Evolutionary conservation across 2,113 vertebrate genomes (phyloP), one percentile per base, ranked within the genome.

Genomic region (Paramisgurnus dabryanus): DNA sequence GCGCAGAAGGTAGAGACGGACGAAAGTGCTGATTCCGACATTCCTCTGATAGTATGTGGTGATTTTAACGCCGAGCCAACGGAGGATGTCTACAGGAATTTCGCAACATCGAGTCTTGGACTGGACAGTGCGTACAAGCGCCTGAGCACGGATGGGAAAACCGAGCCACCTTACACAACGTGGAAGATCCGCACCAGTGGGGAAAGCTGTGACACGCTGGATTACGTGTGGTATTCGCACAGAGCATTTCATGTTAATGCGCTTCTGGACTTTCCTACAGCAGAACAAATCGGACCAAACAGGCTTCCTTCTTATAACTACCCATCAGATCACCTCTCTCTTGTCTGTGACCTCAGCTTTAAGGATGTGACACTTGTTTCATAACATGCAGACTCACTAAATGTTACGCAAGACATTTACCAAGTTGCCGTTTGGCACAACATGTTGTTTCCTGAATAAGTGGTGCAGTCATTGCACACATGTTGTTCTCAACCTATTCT

Each of bases 201-300:
- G 6, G 97, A 99, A 89, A 94, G 94, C 92, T 87, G 95, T 79
- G 91, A 95, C 88, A 99, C 97, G 0, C 92, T 99, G 83, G 97
- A 99, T 90, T 99, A 99, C 58, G 97, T 99, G 85, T 99, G 97
- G 97, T 99, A 97, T 71, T 95, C 93, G 6, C 90, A 89, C 12
- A 87, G 90, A 0, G 91, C 94, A 4, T 87, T 98, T 49, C 90
- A 89, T 0, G 96, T 97, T 74, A 90, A 93, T 34, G 86, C 93
- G 0, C 93, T 97, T 5, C 87, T 99, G 22, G 92, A 91, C 80
- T 85, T 99, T 74, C 95, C 96, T 81, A 96, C 94, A 0, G 96
- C 97, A 73, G 95, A 97, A 79, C 95, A 98, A 85, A 97, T 99
- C 6, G 97, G 97, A 41, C 96, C 96, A 5, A 93, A 95, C 87